Percentiles rank a stretch among this genome's conserved stretches.
Conservation (phyloP, 35 echinoderm and acorn worm genomes). For the Patiria miniata region DNA sequence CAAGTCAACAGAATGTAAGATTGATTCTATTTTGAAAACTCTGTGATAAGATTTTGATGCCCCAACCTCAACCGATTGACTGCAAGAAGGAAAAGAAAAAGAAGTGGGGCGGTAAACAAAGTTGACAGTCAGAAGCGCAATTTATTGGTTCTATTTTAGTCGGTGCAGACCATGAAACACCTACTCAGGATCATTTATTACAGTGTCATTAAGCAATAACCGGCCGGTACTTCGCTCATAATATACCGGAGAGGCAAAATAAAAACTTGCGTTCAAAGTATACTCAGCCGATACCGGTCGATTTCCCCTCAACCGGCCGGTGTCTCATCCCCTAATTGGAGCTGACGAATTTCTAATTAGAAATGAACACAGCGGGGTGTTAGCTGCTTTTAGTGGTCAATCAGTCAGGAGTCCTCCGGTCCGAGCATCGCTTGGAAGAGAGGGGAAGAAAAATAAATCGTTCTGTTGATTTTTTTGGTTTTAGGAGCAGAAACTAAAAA, state of each 20-base stretch:
- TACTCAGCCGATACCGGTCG: conserved; percentile 1
- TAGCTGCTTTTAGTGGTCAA: neutral
- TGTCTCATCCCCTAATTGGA: conserved; percentile 20
- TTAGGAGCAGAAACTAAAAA: conserved; percentile 21
- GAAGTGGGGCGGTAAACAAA: neutral
- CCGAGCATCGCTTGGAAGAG: too few species aligned
- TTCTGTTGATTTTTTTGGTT: neutral
- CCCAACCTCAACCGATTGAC: neutral
- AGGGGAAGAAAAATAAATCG: neutral
- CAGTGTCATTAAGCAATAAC: conserved; percentile 26
- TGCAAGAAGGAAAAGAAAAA: neutral
- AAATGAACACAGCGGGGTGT: conserved; percentile 28
- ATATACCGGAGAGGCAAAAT: neutral
- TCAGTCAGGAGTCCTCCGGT: too few species aligned
- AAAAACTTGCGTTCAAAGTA: neutral
- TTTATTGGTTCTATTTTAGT: neutral
- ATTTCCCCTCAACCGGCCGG: neutral
- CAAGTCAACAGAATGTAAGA: too few species aligned
- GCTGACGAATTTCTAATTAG: conserved; percentile 46
- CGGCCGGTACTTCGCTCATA: neutral
- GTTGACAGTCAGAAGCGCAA: neutral
- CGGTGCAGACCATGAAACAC: neutral
- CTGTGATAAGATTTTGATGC: conserved; percentile 1
- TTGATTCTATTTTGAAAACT: neutral
- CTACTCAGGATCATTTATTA: neutral